These are phyloP conservation scores for Cygnus buccinator DNA, from an alignment of 2,113 vertebrate genomes.

Conservation along the genomic window DNA sequence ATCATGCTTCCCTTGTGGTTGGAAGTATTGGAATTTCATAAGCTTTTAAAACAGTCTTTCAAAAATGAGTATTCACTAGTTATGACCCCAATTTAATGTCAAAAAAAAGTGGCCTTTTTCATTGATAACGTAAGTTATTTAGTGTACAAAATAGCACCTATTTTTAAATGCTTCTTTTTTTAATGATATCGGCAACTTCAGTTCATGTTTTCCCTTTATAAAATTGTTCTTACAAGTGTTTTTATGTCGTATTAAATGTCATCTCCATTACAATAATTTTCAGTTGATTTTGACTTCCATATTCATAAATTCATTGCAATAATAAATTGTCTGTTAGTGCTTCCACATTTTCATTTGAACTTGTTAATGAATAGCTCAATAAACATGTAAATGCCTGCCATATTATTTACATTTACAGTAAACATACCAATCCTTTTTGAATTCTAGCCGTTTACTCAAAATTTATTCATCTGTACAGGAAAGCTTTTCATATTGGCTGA, in stretches of 20 bases:
- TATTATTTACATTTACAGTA: not conserved
- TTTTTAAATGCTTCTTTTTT: not conserved
- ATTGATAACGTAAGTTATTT: not conserved
- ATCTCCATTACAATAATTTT: not conserved
- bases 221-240: not conserved
- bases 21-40: not conserved
- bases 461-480: not conserved
- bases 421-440: not conserved
- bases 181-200: not conserved
- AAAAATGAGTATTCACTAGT: not conserved
- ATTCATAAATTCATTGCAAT: not conserved
- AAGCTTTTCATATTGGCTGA: not conserved
- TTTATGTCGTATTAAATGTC: not conserved
- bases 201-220: not conserved
- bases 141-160: not conserved
- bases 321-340: not conserved
- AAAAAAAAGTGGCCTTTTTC: not conserved
- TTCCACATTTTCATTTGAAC: not conserved
- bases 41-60: not conserved
- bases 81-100: not conserved
- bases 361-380: slow-evolving; percentile 11
- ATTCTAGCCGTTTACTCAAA: not conserved
- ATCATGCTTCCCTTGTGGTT: not conserved
- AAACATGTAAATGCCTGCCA: not conserved
- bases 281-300: not conserved